Percentiles rank a stretch among this genome's conserved stretches.
These are phyloP conservation scores for Onychostruthus taczanowskii DNA, from an alignment of 2,113 vertebrate genomes.

Conservation along the genomic window DNA sequence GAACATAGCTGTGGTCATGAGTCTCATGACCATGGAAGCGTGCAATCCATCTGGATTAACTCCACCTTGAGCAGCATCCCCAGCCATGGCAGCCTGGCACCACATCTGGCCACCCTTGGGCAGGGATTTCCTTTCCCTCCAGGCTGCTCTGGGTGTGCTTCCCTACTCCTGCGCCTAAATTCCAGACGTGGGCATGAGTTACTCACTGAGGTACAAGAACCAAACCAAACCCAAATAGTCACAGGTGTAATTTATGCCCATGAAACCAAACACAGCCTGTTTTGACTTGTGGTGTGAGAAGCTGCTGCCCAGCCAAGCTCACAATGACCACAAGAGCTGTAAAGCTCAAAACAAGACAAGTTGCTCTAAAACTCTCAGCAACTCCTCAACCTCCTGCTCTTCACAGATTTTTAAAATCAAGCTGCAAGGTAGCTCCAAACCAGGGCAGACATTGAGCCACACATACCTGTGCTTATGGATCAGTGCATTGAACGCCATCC, in stretches of 20 bases:
- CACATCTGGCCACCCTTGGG: background rate
- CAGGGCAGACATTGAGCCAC: background rate
- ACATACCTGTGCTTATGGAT: slow-evolving; percentile 96
- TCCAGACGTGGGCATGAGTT: background rate
- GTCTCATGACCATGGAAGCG: fast-evolving
- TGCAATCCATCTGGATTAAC: background rate
- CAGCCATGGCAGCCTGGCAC: background rate
- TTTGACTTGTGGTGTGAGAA: background rate
- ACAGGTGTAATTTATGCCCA: background rate
- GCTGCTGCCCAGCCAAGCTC: background rate
- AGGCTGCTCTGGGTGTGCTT: background rate
- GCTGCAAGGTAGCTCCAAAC: background rate
- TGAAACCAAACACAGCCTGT: background rate
- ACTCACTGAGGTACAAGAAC: background rate
- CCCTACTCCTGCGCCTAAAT: fast-evolving
- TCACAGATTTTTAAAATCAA: background rate
- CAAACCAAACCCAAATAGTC: background rate
- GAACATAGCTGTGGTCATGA: background rate
- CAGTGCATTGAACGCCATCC: slow-evolving; percentile 97
- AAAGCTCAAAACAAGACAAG: background rate
- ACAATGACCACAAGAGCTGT: background rate
- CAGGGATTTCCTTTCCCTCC: background rate
- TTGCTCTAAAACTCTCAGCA: background rate
- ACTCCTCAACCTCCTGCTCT: background rate
- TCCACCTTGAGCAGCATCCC: background rate